Evolutionary conservation across 1,140 invertebrate species (phyloP), one percentile per base, ranked within the genome.

Genomic region (Chrysomallon squamiferum): DNA sequence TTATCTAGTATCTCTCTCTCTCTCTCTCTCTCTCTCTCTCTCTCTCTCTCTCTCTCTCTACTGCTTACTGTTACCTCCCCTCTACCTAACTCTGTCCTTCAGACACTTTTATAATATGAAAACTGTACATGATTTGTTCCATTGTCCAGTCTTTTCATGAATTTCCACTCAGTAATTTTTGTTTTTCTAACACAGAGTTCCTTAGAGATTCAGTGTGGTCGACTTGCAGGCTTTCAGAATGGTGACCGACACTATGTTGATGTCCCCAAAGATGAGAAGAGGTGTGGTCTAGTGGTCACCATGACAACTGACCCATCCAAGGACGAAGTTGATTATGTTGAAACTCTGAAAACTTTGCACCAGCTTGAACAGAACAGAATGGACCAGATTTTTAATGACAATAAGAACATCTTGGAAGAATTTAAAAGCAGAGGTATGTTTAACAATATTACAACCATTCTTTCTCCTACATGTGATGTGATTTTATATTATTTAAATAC

Each of bases 201-300:
- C 6, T 77, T 90, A 22, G 72, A 76, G 9, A 88, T 89, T 22
- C 82, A 77, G 49, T 90, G 89, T 77, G 90, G 90, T 7, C 76
- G 86, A 30, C 84, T 90, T 84, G 86, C 90, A 0, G 89, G 84
- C 0, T 90, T 91, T 71, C 87, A 88, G 6, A 86, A 88, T 9
- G 88, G 87, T 3, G 80, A 78, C 50, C 87, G 87, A 65, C 89
- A 91, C 68, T 89, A 88, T 6, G 88, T 90, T 0, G 82, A 81
- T 38, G 86, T 87, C 2, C 73, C 73, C 1, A 76, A 75, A n/a
- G 35, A 25, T 45, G 88, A 88, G 0, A 85, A 79, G 11, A 77
- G 90, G 59, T 90, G 89, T 77, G 89, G 88, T 0, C 67, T 91
- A 38, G 88, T 76, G 11, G 58, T 71, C 32, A 69, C 52, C 2